phyloP scores from a whole-genome alignment of 2,797 vertebrate genomes.

The Thalassophryne amazonica region DNA sequence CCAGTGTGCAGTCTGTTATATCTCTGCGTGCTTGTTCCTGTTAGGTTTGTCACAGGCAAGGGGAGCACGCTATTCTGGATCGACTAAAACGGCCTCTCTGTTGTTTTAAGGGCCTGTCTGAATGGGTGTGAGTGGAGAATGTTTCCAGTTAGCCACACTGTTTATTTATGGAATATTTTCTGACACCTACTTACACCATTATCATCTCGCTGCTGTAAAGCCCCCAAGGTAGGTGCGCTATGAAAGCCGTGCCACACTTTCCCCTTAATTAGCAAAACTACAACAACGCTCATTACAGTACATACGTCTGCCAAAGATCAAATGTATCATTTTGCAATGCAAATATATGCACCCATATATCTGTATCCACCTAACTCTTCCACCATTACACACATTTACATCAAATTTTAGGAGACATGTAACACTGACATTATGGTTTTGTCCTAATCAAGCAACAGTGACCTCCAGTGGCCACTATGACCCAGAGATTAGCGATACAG shows the following conservation, averaged over 20 bases:
- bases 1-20: slow-evolving; percentile 78
- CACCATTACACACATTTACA: too few relatives aligned
- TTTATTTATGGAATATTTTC: slow-evolving; percentile 86
- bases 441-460: too few relatives aligned
- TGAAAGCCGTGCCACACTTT: slow-evolving; percentile 43
- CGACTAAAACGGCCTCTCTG: slow-evolving; percentile 59
- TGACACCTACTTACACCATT: slow-evolving; percentile 85
- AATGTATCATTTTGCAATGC: too few relatives aligned
- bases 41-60: slow-evolving; percentile 76
- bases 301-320: too few relatives aligned
- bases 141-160: slow-evolving; percentile 73
- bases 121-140: slow-evolving; percentile 65
- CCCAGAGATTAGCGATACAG: too few relatives aligned
- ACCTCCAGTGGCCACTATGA: too few relatives aligned
- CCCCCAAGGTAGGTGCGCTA: slow-evolving; percentile 51
- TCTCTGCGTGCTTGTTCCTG: slow-evolving; percentile 71
- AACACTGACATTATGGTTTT: too few relatives aligned
- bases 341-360: too few relatives aligned
- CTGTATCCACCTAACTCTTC: too few relatives aligned
- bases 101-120: slow-evolving; percentile 81
- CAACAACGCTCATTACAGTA: too few relatives aligned
- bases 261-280: too few relatives aligned
- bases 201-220: slow-evolving; percentile 66
- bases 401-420: too few relatives aligned
- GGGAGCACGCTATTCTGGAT: slow-evolving; percentile 69